phyloP scores from a whole-genome alignment of 2,888 invertebrate species.

The Pristionchus mayeri region DNA sequence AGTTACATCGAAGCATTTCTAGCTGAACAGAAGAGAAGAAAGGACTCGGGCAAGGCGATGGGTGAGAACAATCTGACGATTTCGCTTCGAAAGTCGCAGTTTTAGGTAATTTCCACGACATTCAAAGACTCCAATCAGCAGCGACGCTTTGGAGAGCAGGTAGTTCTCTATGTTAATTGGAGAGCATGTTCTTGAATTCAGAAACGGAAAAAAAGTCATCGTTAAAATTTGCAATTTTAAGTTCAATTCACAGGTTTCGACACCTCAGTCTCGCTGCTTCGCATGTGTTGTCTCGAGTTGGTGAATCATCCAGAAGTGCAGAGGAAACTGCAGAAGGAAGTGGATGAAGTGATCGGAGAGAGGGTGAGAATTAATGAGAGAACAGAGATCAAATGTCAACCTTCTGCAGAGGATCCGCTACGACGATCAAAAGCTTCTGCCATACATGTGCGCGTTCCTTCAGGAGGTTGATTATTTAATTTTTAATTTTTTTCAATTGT shows the following conservation, averaged over 20 bases:
- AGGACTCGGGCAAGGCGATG: neutral
- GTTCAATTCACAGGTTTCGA: neutral
- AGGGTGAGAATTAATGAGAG: neutral
- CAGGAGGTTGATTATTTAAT: neutral
- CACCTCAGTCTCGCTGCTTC: neutral
- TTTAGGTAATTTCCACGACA: neutral
- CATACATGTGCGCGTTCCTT: slow-evolving; percentile 1
- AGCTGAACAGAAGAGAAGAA: neutral
- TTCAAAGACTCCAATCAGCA: neutral
- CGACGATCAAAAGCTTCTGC: slow-evolving; percentile 24
- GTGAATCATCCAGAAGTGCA: neutral
- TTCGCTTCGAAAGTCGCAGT: neutral
- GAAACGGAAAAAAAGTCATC: too few relatives aligned
- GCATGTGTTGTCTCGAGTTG: slow-evolving; percentile 36
- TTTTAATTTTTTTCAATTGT: neutral
- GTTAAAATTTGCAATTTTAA: neutral
- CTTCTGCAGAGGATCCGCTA: slow-evolving; percentile 4
- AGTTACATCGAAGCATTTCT: slow-evolving; percentile 34
- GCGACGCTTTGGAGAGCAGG: neutral
- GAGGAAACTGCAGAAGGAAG: slow-evolving; percentile 15
- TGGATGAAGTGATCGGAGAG: neutral
- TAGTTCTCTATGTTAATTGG: neutral
- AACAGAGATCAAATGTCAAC: neutral
- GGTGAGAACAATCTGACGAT: neutral
- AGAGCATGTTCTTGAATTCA: neutral